Evolutionary conservation across 2,888 invertebrate genomes (phyloP).

Genomic region (Acleris cristana): DNA sequence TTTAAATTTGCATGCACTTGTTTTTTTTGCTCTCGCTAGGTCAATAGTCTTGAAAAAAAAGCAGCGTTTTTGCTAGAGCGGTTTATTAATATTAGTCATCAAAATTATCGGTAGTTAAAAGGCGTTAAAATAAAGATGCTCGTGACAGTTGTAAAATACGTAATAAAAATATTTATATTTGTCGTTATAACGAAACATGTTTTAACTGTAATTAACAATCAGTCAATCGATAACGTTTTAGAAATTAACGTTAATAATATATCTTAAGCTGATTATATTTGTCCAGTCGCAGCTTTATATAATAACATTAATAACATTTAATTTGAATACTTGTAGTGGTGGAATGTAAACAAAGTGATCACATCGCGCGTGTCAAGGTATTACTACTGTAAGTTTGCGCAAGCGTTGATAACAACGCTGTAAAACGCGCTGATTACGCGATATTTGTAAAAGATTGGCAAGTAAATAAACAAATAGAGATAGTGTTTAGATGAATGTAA

Average conservation of each 20-base stretch:
- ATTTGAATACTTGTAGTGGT: background rate
- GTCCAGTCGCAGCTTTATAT: no score
- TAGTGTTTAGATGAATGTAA: background rate
- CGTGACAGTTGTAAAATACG: no score
- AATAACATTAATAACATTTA: no score
- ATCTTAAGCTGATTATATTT: no score
- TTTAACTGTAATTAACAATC: no score
- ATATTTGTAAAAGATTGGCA: slow-evolving; percentile 2
- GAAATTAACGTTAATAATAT: no score
- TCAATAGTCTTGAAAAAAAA: background rate
- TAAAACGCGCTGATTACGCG: slow-evolving; percentile 12
- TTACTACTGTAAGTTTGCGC: slow-evolving; percentile 16
- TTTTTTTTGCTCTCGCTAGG: background rate
- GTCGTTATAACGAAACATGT: no score
- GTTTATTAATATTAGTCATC: no score
- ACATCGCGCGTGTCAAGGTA: slow-evolving; percentile 8
- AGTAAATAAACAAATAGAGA: slow-evolving; percentile 17
- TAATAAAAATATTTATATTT: no score
- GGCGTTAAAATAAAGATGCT: no score
- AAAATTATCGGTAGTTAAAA: no score
- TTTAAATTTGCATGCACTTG: slow-evolving; percentile 4
- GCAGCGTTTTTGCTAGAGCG: background rate
- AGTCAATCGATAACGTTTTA: no score
- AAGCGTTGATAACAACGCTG: slow-evolving; percentile 2
- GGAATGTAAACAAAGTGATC: slow-evolving; percentile 13